Evolutionary conservation across 2,888 invertebrate genomes (phyloP), one percentile per base, ranked within the genome.

Genomic region (Aphodius sticticus): DNA sequence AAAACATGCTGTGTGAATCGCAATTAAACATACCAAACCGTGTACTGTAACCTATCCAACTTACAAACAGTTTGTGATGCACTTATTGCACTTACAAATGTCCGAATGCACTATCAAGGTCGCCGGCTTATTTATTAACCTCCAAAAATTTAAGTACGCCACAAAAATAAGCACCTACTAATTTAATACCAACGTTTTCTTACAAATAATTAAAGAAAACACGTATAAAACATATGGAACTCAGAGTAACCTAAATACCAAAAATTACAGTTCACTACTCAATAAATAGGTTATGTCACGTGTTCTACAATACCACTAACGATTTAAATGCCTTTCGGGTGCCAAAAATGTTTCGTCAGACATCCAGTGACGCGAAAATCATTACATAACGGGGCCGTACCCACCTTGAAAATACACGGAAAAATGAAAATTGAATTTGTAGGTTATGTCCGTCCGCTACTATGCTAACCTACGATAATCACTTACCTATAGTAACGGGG

Each of bases 1-100:
- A 69, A 77, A 77, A 74, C 35, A 79, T 69, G 77, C 77, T 14
- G 70, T 12, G 53, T 53, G 53, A 12, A 53, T 53, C 7, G 53
- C 53, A 53, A 53, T 53, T 53, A 53, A 9, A 53, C 26, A 26
- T 26, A 2, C 26, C 3, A 1, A 26, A 26, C 26, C 3, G 26
- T 26, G 26, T 26, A 26, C 26, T 26, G 7, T 5, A 53, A 53
- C 53, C 53, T 53, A 53, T 53, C 3, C 6, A 6, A 38, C 38
- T 38, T 38, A 38, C 6, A 38, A 38, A 38, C 53, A 53, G 53
- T 53, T 53, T 53, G 53, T 53, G 53, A 53, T 53, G 53, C 53
- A 53, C 53, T 53, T 53, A 53, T 3, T 53, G 53, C 53, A 53
- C 53, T 53, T 53, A 53, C 26, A 53, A 53, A 9, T 53, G 1